Evolutionary conservation across 2,888 invertebrate species (phyloP), one percentile per base, ranked within the genome.

Genomic region (Mesorhabditis sp.): DNA sequence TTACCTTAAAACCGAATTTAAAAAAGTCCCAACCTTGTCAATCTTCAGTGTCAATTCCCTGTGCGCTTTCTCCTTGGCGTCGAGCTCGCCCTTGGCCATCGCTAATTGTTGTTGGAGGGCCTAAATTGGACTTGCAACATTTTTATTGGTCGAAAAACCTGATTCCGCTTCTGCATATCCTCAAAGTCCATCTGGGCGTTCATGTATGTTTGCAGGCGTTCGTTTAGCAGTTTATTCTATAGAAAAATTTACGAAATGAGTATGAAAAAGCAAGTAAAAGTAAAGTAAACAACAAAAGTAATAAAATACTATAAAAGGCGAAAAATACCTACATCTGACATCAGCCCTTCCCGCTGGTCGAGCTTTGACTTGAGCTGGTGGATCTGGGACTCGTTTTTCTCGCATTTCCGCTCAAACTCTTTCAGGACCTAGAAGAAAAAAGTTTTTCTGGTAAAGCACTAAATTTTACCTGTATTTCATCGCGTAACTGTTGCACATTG

Each of bases 1-100:
- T 50, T 13, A 13, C 2, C 2, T 50, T 50, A 13, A 28, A 28
- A 28, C 28, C 1, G 1, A 28, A 28, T 28, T 28, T n/a, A n/a
- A 28, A 28, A 28, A 28, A 28, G 28, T 28, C 28, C 58, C 1
- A 10, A 50, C 58, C 58, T 50, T 50, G n/a, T 50, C 58, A n/a
- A 50, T 50, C 7, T 50, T 50, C 58, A 50, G 58, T n/a, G 58
- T 50, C 58, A 50, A 50, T 50, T 50, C 58, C n/a, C 58, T 10
- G n/a, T 50, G 58, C 58, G 58, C 58, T 50, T 50, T 50, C n/a
- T 50, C 58, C 58, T 50, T 50, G n/a, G 58, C 58, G 58, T 50
- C 58, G n/a, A 50, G 58, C 58, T 50, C 58, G 58, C 58, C 58
- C 58, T 50, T 50, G 58, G 58, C 58, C 58, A 50, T 50, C 10